A percentile compares a stretch with the other conserved stretches of the same genome.
These are phyloP conservation scores for Drosophila kurseongensis DNA, from an alignment of 1,140 invertebrate genomes.

Conservation along the genomic window DNA sequence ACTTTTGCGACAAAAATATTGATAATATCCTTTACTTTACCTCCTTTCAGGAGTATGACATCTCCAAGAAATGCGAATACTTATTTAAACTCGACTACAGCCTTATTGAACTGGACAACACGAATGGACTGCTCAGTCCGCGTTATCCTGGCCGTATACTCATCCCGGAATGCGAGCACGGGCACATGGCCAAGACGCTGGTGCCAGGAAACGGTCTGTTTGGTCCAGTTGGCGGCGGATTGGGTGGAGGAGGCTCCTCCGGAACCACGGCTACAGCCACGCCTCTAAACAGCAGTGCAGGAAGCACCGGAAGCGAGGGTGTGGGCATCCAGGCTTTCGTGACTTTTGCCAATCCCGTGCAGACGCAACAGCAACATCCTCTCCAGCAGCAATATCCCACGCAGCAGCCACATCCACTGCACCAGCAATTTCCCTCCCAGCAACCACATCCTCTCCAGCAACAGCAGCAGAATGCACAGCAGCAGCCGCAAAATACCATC, in stretches of 20 bases:
- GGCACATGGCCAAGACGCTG: slow-evolving; percentile 78
- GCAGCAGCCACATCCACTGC: slow-evolving; percentile 25
- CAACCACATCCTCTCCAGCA: slow-evolving; percentile 28
- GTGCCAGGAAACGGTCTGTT: slow-evolving; percentile 62
- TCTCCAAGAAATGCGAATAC: slow-evolving; percentile 88
- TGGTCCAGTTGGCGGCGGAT: slow-evolving; percentile 8
- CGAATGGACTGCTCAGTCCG: slow-evolving; percentile 89
- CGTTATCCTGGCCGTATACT: slow-evolving; percentile 91
- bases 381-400: slow-evolving; percentile 32
- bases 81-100: slow-evolving; percentile 88
- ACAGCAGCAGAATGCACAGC: slow-evolving; percentile 22
- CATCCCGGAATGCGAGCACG: slow-evolving; percentile 88
- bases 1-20: too few relatives aligned
- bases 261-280: slow-evolving; percentile 62
- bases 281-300: slow-evolving; percentile 55
- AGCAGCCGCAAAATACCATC: slow-evolving; percentile 85
- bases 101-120: slow-evolving; percentile 88
- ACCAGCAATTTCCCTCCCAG: slow-evolving; percentile 26
- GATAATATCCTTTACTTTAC: not conserved
- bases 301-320: slow-evolving; percentile 56
- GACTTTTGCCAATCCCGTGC: slow-evolving; percentile 69
- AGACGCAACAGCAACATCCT: slow-evolving; percentile 25
- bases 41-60: slow-evolving; percentile 86
- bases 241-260: slow-evolving; percentile 36
- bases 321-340: slow-evolving; percentile 76